These are phyloP conservation scores for Manis pentadactyla DNA, from an alignment of 2,797 vertebrate genomes.

Conservation along the genomic window DNA sequence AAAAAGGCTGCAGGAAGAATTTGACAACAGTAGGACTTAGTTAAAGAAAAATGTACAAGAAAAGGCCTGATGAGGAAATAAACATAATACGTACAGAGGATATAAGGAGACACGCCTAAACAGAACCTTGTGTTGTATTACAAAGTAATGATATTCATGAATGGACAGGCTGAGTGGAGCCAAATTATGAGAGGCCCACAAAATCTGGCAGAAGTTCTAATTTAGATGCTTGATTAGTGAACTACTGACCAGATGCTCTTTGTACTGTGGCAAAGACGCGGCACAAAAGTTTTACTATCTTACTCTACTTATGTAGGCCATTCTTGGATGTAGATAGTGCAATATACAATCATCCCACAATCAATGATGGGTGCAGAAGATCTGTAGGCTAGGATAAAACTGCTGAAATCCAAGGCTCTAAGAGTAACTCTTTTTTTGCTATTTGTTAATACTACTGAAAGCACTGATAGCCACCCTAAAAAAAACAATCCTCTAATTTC, in stretches of 20 bases:
- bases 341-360: neutral
- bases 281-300: neutral
- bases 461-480: neutral
- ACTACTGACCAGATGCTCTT: neutral
- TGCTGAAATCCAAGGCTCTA: conserved; percentile 6
- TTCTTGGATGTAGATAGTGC: neutral
- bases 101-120: neutral
- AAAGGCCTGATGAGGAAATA: conserved; percentile 16
- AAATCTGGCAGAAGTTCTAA: neutral
- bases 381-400: neutral
- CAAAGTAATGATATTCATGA: neutral
- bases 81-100: neutral
- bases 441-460: neutral
- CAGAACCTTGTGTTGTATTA: neutral
- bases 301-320: neutral
- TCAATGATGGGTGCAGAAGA: neutral
- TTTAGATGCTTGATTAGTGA: neutral
- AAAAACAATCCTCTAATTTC: conserved; percentile 24
- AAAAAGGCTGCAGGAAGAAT: conserved; percentile 18
- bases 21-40: neutral
- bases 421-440: neutral
- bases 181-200: neutral
- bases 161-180: neutral
- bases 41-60: conserved; percentile 12
- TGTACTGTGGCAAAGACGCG: neutral